Evolutionary conservation across 37 sponge, comb jelly and placozoan genomes (phyloP).

Genomic region (Spongia lamella): DNA sequence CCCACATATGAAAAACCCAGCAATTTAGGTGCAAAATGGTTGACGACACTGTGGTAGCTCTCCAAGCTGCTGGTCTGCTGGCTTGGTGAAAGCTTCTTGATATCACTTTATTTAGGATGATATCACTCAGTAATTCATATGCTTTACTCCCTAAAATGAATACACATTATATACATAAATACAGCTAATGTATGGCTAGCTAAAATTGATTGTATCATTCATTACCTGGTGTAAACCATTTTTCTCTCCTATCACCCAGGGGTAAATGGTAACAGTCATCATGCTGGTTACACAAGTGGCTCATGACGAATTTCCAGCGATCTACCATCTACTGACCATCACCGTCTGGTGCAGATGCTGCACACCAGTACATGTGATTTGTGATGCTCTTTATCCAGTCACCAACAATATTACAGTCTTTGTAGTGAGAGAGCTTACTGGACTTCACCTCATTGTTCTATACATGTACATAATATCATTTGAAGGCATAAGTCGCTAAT

Average conservation of each 20-base stretch:
- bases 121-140: background rate
- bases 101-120: background rate
- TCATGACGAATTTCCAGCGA: too few relatives aligned
- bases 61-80: conserved; percentile 10
- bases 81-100: conserved; percentile 1
- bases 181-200: too few relatives aligned
- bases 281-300: too few relatives aligned
- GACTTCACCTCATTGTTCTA: conserved; percentile 42
- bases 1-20: too few relatives aligned
- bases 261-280: too few relatives aligned
- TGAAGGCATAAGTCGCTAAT: too few relatives aligned
- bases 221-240: background rate
- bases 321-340: too few relatives aligned
- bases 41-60: too few relatives aligned
- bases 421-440: conserved; percentile 37
- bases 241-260: background rate
- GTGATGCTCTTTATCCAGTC: conserved; percentile 53
- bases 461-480: background rate
- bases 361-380: conserved; percentile 58
- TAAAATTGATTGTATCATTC: too few relatives aligned
- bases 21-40: too few relatives aligned
- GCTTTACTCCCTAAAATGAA: background rate
- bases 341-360: too few relatives aligned
- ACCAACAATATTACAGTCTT: conserved; percentile 39
- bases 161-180: too few relatives aligned